Conservation (phyloP, 2,113 vertebrate species). For the Cyanoliseus patagonus region DNA sequence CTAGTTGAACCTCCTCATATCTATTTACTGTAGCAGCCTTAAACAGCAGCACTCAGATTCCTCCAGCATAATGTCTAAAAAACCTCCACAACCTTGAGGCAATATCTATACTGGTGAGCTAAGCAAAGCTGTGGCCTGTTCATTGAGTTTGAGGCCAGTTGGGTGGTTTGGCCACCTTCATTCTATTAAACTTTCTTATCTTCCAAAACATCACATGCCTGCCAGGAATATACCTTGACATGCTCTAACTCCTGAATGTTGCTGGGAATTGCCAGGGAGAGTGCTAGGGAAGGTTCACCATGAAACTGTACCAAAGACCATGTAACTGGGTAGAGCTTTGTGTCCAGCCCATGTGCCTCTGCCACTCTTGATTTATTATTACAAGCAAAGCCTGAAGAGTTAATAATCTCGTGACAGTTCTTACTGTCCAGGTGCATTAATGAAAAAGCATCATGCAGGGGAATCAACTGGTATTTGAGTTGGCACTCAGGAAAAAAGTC, state of each 20-base stretch:
- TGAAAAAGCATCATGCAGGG: accelerated
- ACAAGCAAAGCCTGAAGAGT: not conserved
- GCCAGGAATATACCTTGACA: not conserved
- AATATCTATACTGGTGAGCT: not conserved
- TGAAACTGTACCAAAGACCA: not conserved
- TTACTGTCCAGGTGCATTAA: not conserved
- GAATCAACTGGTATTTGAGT: not conserved
- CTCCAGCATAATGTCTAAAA: not conserved
- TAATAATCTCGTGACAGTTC: not conserved
- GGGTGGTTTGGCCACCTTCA: not conserved
- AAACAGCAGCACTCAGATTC: not conserved
- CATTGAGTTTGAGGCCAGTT: not conserved
- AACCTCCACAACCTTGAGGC: not conserved
- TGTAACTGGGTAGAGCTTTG: not conserved
- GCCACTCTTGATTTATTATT: not conserved
- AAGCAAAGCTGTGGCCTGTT: not conserved
- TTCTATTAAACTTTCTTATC: not conserved
- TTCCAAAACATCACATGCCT: not conserved
- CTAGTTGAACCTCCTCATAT: not conserved
- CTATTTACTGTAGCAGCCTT: not conserved
- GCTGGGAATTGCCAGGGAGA: not conserved
- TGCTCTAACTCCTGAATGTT: not conserved
- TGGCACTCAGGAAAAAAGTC: not conserved
- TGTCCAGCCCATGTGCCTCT: not conserved
- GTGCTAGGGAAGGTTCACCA: not conserved